Evolutionary conservation across 2,113 vertebrate species (phyloP).

Genomic region (Dascyllus trimaculatus): DNA sequence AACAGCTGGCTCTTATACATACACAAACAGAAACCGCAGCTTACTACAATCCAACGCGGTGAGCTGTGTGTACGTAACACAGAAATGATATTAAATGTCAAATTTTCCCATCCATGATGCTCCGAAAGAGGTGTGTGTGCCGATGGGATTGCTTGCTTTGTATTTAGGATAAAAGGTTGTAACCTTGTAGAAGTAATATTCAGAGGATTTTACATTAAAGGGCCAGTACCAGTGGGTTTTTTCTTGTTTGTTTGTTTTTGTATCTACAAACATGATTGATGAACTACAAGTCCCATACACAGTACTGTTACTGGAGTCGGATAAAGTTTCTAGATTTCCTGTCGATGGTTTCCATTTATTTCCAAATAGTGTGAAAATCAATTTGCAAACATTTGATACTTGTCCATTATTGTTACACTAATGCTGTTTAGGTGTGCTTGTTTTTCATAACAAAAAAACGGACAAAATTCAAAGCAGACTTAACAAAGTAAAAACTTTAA

Average conservation of each 20-base stretch:
- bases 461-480: not conserved
- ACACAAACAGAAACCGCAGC: constrained; percentile 45
- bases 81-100: not conserved
- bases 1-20: constrained; percentile 61
- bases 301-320: not conserved
- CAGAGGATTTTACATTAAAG: not conserved
- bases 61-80: not conserved
- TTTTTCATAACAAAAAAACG: not conserved
- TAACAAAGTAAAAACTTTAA: not conserved
- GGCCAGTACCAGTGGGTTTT: not conserved
- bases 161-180: not conserved
- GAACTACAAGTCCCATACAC: not conserved
- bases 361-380: constrained; percentile 69
- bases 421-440: not conserved
- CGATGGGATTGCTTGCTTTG: not conserved
- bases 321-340: not conserved
- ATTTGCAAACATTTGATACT: constrained; percentile 64
- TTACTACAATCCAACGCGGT: constrained; percentile 39
- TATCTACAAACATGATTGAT: not conserved
- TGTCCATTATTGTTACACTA: constrained; percentile 37
- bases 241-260: not conserved
- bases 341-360: constrained; percentile 40
- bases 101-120: not conserved
- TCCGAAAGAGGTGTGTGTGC: not conserved
- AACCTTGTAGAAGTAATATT: not conserved